Conservation (phyloP, 2,888 invertebrate species). For the Tuberolachnus salignus region DNA sequence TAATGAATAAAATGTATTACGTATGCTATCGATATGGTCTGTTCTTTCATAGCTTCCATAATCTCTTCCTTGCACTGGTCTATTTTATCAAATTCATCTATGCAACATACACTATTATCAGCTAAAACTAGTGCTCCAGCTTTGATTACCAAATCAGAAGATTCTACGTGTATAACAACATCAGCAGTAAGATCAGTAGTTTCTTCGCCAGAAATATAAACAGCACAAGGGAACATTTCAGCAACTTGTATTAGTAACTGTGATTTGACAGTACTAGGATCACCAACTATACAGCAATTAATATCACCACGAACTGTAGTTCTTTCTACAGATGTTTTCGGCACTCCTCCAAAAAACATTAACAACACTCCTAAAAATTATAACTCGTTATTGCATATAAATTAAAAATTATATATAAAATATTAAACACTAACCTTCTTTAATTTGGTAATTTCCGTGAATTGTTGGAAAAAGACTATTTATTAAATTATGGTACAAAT, state of each 20-base stretch:
- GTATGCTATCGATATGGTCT: conserved; percentile 98
- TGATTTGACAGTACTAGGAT: conserved; percentile 98
- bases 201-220: conserved; percentile 98
- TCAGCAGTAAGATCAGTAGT: conserved; percentile 99
- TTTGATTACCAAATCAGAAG: conserved; percentile 98
- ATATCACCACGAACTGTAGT: conserved; percentile 95
- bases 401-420: not conserved
- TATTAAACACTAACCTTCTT: conserved; percentile 68
- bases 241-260: conserved; percentile 93
- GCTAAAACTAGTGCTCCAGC: conserved; percentile 99
- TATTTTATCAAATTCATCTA: conserved; percentile 99
- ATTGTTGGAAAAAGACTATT: conserved; percentile 93
- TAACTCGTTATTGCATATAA: not conserved
- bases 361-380: conserved; percentile 75
- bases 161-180: conserved; percentile 96
- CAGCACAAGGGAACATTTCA: conserved; percentile 93
- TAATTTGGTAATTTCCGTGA: conserved; percentile 96
- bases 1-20: conserved; percentile 65
- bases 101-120: conserved; percentile 98
- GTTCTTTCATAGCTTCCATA: conserved; percentile 99
- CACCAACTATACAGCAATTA: conserved; percentile 97
- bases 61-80: conserved; percentile 96
- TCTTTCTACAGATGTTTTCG: conserved; percentile 88
- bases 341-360: conserved; percentile 97
- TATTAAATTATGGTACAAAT: conserved; percentile 88